Percentiles rank a stretch among this genome's conserved stretches.
These are phyloP conservation scores for Gibbula magus DNA, from an alignment of 2,888 invertebrate genomes.

Conservation along the genomic window DNA sequence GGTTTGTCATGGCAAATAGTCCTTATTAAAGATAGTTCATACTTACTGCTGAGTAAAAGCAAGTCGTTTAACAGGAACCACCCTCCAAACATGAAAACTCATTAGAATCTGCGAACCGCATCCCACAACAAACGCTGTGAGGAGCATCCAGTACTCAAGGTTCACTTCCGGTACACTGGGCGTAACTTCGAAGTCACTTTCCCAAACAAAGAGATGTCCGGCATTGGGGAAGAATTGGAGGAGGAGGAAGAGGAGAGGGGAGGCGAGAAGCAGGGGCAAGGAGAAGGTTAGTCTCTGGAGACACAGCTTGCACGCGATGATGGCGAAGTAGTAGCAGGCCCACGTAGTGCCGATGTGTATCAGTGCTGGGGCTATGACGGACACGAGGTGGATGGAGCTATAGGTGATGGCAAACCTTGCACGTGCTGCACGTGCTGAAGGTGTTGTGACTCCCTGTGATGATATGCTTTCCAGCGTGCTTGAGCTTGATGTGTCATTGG, in stretches of 20 bases:
- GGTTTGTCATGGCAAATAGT: no score
- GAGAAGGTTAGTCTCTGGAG: slow-evolving; percentile 31
- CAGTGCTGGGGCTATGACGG: slow-evolving; percentile 14
- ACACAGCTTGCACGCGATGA: slow-evolving; percentile 35
- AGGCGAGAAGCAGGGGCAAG: slow-evolving; percentile 29
- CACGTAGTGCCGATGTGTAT: slow-evolving; percentile 20
- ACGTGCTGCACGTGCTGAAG: no score
- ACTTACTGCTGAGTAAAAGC: slow-evolving; percentile 36
- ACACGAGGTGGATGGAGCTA: background rate
- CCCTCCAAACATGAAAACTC: slow-evolving; percentile 25
- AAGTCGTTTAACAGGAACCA: slow-evolving; percentile 34
- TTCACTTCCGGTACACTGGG: background rate
- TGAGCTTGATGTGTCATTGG: no score
- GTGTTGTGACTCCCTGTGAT: no score
- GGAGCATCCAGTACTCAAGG: slow-evolving; percentile 4
- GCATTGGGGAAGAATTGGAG: slow-evolving; percentile 13
- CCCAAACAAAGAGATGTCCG: background rate
- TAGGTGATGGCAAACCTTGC: no score
- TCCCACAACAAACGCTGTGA: slow-evolving; percentile 22
- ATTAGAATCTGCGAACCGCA: slow-evolving; percentile 29
- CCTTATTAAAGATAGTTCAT: background rate
- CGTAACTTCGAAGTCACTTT: background rate
- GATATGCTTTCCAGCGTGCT: no score
- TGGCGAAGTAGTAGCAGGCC: slow-evolving; percentile 31
- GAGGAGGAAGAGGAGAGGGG: slow-evolving; percentile 23